Conservation (phyloP, 1,140 invertebrate genomes). For the Drosophila bifasciata region DNA sequence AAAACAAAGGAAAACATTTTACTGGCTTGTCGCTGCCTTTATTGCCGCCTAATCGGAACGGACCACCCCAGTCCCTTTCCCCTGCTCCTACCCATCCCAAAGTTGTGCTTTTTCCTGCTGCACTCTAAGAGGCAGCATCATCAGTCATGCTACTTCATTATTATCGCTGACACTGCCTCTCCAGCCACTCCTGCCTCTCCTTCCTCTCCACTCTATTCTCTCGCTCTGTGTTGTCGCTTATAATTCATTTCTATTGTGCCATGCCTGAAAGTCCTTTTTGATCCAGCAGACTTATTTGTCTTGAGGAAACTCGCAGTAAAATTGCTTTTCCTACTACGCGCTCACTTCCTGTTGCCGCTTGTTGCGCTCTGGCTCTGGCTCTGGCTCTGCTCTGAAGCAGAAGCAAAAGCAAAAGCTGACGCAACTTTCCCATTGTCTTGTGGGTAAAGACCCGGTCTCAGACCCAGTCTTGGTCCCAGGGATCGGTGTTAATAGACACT, state of each 20-base stretch:
- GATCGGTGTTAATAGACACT: slow-evolving; percentile 81
- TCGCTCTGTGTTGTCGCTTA: slow-evolving; percentile 55
- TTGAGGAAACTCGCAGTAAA: slow-evolving; percentile 82
- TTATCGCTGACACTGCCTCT: slow-evolving; percentile 68
- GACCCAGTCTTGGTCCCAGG: neutral
- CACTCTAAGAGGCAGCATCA: slow-evolving; percentile 58
- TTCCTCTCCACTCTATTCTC: slow-evolving; percentile 10
- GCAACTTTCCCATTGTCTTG: slow-evolving; percentile 75
- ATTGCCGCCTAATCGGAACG: slow-evolving; percentile 70
- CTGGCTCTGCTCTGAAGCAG: no score
- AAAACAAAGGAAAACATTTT: slow-evolving; percentile 57
- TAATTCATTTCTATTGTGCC: slow-evolving; percentile 82
- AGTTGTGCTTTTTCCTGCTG: slow-evolving; percentile 55
- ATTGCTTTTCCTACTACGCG: slow-evolving; percentile 81
- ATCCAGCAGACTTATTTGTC: slow-evolving; percentile 83
- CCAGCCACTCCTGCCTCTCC: neutral
- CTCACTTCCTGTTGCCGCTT: slow-evolving; percentile 70
- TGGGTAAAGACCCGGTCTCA: slow-evolving; percentile 42
- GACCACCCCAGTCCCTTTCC: slow-evolving; percentile 21
- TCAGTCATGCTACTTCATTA: slow-evolving; percentile 81
- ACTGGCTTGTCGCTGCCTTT: slow-evolving; percentile 50
- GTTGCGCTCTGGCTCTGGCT: slow-evolving; percentile 43
- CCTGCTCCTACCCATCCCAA: neutral
- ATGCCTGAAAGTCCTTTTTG: slow-evolving; percentile 79
- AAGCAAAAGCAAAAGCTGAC: slow-evolving; percentile 54